phyloP scores from a whole-genome alignment of 2,113 vertebrate genomes.

The Mesoclemmys tuberculata region DNA sequence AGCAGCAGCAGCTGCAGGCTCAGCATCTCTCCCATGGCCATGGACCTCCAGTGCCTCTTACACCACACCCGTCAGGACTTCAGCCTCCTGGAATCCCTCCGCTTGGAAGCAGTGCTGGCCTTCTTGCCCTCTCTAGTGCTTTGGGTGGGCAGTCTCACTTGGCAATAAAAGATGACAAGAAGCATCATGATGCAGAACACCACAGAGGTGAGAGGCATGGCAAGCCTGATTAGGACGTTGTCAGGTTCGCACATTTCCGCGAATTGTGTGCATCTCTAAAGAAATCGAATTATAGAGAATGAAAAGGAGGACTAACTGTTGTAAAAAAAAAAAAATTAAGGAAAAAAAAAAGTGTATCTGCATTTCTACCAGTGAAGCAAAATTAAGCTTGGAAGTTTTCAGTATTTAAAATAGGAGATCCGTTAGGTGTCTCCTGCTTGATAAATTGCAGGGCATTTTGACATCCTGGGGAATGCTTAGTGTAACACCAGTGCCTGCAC shows the following conservation, averaged over 20 bases:
- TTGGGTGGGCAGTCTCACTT: constrained; percentile 92
- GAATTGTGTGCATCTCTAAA: constrained; percentile 72
- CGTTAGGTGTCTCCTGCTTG: constrained; percentile 67
- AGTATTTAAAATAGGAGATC: constrained; percentile 71
- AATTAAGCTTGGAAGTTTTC: constrained; percentile 71
- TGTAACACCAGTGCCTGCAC: constrained; percentile 78
- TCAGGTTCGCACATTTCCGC: constrained; percentile 62
- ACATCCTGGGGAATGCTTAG: constrained; percentile 76
- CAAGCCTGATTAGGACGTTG: constrained; percentile 84
- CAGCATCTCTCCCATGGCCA: constrained; percentile 95
- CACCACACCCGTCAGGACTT: constrained; percentile 93
- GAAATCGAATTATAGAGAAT: constrained; percentile 68
- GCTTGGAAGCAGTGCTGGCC: constrained; percentile 91
- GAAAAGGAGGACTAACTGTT: constrained; percentile 70
- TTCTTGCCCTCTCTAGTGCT: constrained; percentile 93
- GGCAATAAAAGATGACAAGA: constrained; percentile 95
- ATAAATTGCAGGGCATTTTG: constrained; percentile 72
- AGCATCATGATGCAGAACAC: constrained; percentile 92
- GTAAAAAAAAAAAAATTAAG: constrained; percentile 47
- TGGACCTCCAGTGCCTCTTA: constrained; percentile 92
- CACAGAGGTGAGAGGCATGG: constrained; percentile 92
- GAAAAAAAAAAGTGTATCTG: constrained; percentile 6
- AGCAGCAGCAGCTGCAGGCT: constrained; percentile 89
- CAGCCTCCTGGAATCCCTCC: constrained; percentile 90
- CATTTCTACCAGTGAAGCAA: constrained; percentile 68